These are phyloP conservation scores for Osmoderma eremita DNA, from an alignment of 2,888 invertebrate genomes.

Conservation along the genomic window DNA sequence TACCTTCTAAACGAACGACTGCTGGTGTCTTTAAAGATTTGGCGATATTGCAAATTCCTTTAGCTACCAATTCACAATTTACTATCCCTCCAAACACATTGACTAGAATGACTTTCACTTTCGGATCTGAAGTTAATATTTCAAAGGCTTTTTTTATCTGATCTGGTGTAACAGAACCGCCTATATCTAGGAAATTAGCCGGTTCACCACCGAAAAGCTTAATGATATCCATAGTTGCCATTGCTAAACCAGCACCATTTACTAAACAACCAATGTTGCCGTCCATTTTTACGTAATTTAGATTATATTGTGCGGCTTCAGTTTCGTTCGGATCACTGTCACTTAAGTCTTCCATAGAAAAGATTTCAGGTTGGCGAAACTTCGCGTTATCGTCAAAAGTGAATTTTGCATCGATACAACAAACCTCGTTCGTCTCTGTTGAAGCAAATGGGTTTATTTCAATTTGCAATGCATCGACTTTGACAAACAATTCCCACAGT, in stretches of 20 bases:
- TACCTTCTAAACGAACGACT: constrained; percentile 91
- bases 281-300: constrained; percentile 84
- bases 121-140: constrained; percentile 83
- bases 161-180: constrained; percentile 89
- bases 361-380: constrained; percentile 86
- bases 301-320: constrained; percentile 82
- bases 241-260: constrained; percentile 96
- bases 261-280: constrained; percentile 92
- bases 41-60: constrained; percentile 87
- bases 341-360: constrained; percentile 82
- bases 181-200: constrained; percentile 95
- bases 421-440: constrained; percentile 85
- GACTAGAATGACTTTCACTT: constrained; percentile 90
- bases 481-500: constrained; percentile 85
- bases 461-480: constrained; percentile 94
- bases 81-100: constrained; percentile 98
- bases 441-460: constrained; percentile 97
- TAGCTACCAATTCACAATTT: constrained; percentile 93
- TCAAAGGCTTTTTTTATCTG: constrained; percentile 90
- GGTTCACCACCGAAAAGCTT: constrained; percentile 91
- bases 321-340: constrained; percentile 89
- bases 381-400: constrained; percentile 96
- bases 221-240: constrained; percentile 99
- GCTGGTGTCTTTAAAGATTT: constrained; percentile 83
- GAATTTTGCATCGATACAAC: constrained; percentile 95